These are phyloP conservation scores for Suillia variegata DNA, from an alignment of 2,888 invertebrate species.

Conservation along the genomic window DNA sequence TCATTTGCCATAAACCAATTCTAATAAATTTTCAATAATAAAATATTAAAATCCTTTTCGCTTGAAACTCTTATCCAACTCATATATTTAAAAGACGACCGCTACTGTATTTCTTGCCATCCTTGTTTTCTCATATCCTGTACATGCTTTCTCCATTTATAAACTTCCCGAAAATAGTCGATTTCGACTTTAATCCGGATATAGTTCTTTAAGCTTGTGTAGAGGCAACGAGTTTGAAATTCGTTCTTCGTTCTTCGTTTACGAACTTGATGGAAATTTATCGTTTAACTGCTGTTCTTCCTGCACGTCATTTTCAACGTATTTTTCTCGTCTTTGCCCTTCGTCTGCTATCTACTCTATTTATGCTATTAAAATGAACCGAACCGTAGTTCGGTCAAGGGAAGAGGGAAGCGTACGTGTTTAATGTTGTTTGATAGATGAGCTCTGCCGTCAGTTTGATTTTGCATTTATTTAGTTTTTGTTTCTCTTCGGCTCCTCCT, in stretches of 20 bases:
- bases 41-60: too few relatives aligned
- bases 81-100: too few relatives aligned
- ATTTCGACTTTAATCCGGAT: not conserved
- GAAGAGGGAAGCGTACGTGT: constrained; percentile 10
- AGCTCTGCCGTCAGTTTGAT: constrained; percentile 11
- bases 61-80: too few relatives aligned
- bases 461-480: not conserved
- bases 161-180: not conserved
- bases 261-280: constrained; percentile 19
- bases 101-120: not conserved
- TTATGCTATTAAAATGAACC: not conserved
- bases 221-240: not conserved
- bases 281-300: constrained; percentile 5
- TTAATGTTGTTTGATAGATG: constrained; percentile 15
- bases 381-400: not conserved
- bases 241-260: not conserved
- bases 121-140: not conserved
- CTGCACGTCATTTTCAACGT: not conserved
- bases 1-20: too few relatives aligned
- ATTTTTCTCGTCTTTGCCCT: not conserved
- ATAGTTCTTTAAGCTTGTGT: not conserved
- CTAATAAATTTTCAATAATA: too few relatives aligned
- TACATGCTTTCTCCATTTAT: not conserved
- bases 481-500: not conserved
- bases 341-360: not conserved